phyloP scores from a whole-genome alignment of 1,140 invertebrate genomes.

The Bombus balteatus region DNA sequence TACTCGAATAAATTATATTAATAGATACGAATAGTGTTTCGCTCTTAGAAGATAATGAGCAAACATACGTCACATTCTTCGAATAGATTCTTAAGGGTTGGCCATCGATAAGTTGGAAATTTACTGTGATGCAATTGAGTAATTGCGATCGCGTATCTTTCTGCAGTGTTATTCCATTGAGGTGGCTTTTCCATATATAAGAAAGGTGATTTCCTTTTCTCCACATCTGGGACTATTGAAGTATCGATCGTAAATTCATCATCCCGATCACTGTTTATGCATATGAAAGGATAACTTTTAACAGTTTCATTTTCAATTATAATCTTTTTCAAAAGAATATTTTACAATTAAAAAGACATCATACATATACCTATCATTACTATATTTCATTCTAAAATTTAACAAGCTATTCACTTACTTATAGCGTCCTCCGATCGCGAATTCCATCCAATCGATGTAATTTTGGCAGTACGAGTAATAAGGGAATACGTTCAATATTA shows the following conservation, averaged over 20 bases:
- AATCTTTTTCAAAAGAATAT: background rate
- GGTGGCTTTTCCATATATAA: background rate
- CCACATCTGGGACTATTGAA: background rate
- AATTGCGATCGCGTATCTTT: conserved; percentile 49
- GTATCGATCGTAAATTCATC: conserved; percentile 8
- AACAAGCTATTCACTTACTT: conserved; percentile 1
- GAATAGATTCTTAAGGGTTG: conserved; percentile 23
- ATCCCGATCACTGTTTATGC: background rate
- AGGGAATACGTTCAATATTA: conserved; percentile 41
- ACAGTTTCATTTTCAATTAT: background rate
- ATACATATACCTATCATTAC: background rate
- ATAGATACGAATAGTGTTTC: too few relatives aligned
- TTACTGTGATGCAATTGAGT: conserved; percentile 39
- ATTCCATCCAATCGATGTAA: conserved; percentile 61
- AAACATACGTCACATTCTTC: conserved; percentile 38
- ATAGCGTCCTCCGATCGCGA: conserved; percentile 53
- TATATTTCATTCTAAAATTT: too few relatives aligned
- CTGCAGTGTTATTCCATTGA: conserved; percentile 51
- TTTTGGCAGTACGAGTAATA: conserved; percentile 49
- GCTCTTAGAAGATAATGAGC: background rate
- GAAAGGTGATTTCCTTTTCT: background rate
- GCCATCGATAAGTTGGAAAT: conserved; percentile 46
- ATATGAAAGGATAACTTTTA: background rate
- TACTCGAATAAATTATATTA: too few relatives aligned
- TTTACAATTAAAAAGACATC: background rate